Conservation (phyloP, 2,797 vertebrate species). For the Hippocampus kuda region DNA sequence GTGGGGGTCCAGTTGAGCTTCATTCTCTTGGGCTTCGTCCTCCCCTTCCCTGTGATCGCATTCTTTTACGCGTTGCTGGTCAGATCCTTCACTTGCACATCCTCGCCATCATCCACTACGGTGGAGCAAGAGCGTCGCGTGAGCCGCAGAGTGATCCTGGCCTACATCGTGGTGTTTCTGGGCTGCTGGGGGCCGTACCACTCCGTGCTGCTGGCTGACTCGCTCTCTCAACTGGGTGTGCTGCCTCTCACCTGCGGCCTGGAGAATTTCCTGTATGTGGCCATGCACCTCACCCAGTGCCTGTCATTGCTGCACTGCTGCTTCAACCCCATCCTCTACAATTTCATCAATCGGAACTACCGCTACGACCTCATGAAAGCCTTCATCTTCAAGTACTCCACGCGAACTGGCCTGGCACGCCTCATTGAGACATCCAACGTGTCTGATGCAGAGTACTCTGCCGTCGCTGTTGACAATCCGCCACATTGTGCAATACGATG, state of each 20-base stretch:
- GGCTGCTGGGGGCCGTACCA: constrained; percentile 96
- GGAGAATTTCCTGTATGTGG: constrained; percentile 80
- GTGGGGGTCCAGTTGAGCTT: constrained; percentile 87
- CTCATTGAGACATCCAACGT: constrained; percentile 81
- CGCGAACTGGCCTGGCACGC: constrained; percentile 82
- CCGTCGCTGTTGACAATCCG: constrained; percentile 62
- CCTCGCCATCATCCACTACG: constrained; percentile 55
- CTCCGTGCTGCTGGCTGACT: constrained; percentile 72
- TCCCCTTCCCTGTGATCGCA: constrained; percentile 84
- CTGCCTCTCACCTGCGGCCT: constrained; percentile 79
- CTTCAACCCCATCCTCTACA: constrained; percentile 92
- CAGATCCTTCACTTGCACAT: constrained; percentile 62
- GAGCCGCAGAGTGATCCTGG: constrained; percentile 82
- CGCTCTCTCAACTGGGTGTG: constrained; percentile 77
- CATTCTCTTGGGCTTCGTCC: constrained; percentile 80
- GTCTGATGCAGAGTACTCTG: constrained; percentile 83
- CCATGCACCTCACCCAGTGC: constrained; percentile 87
- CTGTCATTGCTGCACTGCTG: constrained; percentile 93
- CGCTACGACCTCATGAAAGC: constrained; percentile 97
- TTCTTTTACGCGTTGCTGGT: constrained; percentile 84
- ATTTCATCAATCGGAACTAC: constrained; percentile 91
- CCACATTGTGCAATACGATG: constrained; percentile 45
- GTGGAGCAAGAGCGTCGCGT: constrained; percentile 77
- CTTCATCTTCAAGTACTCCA: constrained; percentile 96
- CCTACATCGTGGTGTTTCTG: constrained; percentile 87